These are phyloP conservation scores for Lepidurus arcticus DNA, from an alignment of 1,140 invertebrate species.

Conservation along the genomic window DNA sequence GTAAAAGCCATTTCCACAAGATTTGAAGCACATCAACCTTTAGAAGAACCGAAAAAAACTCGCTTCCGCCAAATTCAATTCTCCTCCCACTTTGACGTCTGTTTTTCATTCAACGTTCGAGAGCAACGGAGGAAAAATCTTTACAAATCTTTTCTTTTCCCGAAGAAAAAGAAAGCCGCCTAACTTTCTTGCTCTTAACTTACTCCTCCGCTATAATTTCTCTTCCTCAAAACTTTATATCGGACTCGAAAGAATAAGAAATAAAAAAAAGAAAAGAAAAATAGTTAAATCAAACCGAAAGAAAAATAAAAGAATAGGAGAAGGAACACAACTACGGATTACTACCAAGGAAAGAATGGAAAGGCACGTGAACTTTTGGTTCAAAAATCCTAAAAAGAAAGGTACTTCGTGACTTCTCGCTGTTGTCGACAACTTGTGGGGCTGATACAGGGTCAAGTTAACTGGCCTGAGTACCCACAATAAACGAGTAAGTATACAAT, in stretches of 20 bases:
- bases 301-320: background rate
- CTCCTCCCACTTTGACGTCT: background rate
- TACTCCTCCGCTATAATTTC: background rate
- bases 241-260: background rate
- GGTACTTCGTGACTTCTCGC: too few species aligned
- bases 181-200: background rate
- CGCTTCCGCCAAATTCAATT: slow-evolving; percentile 14
- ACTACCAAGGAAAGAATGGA: too few species aligned
- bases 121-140: background rate
- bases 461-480: too few species aligned
- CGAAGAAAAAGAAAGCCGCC: too few species aligned
- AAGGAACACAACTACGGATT: too few species aligned
- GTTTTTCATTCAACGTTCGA: background rate
- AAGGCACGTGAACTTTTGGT: too few species aligned
- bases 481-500: too few species aligned
- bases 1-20: background rate
- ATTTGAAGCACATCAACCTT: background rate
- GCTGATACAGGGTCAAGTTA: too few species aligned
- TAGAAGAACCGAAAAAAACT: background rate
- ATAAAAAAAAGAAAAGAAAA: slow-evolving; percentile 26
- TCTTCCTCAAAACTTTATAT: background rate
- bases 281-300: background rate
- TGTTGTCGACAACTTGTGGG: too few species aligned
- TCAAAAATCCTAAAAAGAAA: too few species aligned
- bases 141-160: too few species aligned